phyloP scores from a whole-genome alignment of 1,140 invertebrate genomes.

The Drosophila orosa region DNA sequence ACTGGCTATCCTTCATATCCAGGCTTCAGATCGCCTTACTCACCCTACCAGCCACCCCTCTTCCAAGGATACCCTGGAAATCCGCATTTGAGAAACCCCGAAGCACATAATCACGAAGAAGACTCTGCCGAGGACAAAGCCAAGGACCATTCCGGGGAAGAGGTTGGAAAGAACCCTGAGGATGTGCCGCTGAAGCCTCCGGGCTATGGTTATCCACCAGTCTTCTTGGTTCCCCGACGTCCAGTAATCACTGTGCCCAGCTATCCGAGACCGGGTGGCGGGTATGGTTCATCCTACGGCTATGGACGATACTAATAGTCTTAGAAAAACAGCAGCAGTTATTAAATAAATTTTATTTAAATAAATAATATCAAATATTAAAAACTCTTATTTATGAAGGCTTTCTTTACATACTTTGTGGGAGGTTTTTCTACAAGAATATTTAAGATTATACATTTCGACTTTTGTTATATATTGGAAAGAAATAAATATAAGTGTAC shows the following conservation, averaged over 20 bases:
- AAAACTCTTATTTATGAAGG: neutral
- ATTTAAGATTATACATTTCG: no score
- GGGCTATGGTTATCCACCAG: constrained; percentile 45
- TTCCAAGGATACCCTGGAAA: constrained; percentile 5
- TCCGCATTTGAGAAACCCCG: constrained; percentile 7
- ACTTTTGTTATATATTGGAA: no score
- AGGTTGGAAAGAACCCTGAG: constrained; percentile 10
- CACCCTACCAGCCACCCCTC: constrained; percentile 30
- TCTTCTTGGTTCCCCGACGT: constrained; percentile 37
- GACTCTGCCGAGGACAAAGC: constrained; percentile 15
- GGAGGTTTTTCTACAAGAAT: neutral
- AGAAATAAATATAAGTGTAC: neutral
- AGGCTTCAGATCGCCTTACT: constrained; percentile 30
- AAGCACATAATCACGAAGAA: constrained; percentile 2
- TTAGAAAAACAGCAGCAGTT: neutral
- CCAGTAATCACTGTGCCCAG: constrained; percentile 25
- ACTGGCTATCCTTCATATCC: constrained; percentile 27
- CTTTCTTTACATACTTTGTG: neutral
- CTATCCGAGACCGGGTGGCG: constrained; percentile 30
- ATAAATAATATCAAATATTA: constrained; percentile 6
- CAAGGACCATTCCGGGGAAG: constrained; percentile 4
- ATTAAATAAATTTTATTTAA: constrained; percentile 7
- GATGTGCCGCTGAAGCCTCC: constrained; percentile 36
- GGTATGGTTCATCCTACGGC: constrained; percentile 52
- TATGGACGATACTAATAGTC: constrained; percentile 44